These are phyloP conservation scores for Watsonalla cultraria DNA, from an alignment of 2,888 invertebrate genomes.

Conservation along the genomic window DNA sequence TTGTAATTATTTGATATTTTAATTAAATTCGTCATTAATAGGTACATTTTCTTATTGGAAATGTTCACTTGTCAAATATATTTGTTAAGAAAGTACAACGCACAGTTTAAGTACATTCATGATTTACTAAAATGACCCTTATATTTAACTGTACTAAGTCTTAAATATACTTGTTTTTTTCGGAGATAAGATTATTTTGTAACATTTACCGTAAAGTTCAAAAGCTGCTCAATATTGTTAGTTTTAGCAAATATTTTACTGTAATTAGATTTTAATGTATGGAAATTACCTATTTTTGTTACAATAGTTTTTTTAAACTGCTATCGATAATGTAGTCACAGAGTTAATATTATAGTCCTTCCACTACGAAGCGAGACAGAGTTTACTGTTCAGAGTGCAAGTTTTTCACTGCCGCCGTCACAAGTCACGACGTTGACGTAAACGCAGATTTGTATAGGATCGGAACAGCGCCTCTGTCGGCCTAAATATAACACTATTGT, in stretches of 20 bases:
- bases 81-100: background rate
- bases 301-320: too few relatives aligned
- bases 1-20: background rate
- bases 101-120: background rate
- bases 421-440: too few relatives aligned
- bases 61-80: background rate
- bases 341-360: too few relatives aligned
- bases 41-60: background rate
- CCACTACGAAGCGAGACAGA: too few relatives aligned
- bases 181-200: constrained; percentile 1
- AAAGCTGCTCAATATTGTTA: constrained; percentile 52
- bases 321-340: too few relatives aligned
- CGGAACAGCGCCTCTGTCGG: too few relatives aligned
- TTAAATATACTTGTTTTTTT: background rate
- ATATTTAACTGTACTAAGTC: background rate
- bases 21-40: background rate
- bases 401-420: too few relatives aligned
- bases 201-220: constrained; percentile 22
- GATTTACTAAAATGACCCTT: background rate
- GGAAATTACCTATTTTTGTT: too few relatives aligned
- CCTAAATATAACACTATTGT: too few relatives aligned
- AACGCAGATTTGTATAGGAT: too few relatives aligned
- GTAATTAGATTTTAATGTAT: background rate
- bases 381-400: too few relatives aligned
- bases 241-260: constrained; percentile 17